These are phyloP conservation scores for Drosophila oshimai DNA, from an alignment of 1,140 invertebrate genomes.

Conservation along the genomic window DNA sequence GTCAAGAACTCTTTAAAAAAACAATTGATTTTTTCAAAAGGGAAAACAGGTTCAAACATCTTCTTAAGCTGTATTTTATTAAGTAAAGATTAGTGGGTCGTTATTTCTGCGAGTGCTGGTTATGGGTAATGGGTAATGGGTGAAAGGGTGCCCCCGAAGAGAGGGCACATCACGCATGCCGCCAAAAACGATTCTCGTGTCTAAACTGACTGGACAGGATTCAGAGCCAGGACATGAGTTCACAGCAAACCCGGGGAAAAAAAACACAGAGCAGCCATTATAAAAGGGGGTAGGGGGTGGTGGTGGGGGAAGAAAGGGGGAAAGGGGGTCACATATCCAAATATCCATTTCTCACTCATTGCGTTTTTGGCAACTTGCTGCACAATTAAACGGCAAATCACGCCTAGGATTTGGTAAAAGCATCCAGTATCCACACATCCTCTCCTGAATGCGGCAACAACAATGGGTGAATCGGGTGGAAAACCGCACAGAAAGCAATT, in stretches of 20 bases:
- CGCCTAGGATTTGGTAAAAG: conserved; percentile 69
- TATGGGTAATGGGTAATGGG: background rate
- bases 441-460: conserved; percentile 18
- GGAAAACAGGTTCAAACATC: too few species aligned
- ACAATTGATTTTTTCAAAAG: too few species aligned
- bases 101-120: background rate
- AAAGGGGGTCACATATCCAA: conserved; percentile 32
- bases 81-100: too few species aligned
- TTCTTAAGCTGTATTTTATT: too few species aligned
- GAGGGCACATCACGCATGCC: conserved; percentile 31
- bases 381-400: conserved; percentile 80
- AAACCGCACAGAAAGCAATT: conserved; percentile 64
- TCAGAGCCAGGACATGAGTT: conserved; percentile 18
- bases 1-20: too few species aligned
- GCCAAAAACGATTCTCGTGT: conserved; percentile 51
- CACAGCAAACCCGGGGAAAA: background rate
- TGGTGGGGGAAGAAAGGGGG: background rate
- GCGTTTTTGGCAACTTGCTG: conserved; percentile 62
- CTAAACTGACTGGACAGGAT: conserved; percentile 34
- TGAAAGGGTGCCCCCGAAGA: too few species aligned
- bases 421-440: conserved; percentile 37
- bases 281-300: background rate
- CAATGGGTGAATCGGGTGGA: conserved; percentile 9
- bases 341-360: conserved; percentile 59
- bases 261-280: conserved; percentile 8